phyloP scores from a whole-genome alignment of 2,113 vertebrate genomes.

The Symphodus melops region DNA sequence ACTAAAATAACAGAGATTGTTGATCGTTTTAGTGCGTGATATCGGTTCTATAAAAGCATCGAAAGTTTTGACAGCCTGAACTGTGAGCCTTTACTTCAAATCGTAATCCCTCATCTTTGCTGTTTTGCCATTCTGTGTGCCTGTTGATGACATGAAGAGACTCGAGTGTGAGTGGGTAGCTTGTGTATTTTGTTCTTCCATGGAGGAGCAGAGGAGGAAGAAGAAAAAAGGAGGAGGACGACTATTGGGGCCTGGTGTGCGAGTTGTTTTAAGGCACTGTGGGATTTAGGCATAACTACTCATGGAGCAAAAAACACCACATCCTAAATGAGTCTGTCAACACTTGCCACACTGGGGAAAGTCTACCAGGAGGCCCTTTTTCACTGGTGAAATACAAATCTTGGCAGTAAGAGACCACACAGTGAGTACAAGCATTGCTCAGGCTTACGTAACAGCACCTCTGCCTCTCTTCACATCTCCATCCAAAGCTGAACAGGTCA shows the following conservation, averaged over 20 bases:
- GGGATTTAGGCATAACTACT: conserved; percentile 53
- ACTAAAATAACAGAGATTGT: too few species aligned
- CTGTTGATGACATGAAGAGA: conserved; percentile 37
- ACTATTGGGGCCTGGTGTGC: conserved; percentile 21
- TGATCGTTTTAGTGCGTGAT: too few species aligned
- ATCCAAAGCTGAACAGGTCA: conserved; percentile 48
- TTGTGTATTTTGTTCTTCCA: conserved; percentile 52
- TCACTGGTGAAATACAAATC: conserved; percentile 61
- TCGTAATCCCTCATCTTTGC: conserved; percentile 7
- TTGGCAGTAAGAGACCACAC: conserved; percentile 45
- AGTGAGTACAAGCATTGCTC: conserved; percentile 43
- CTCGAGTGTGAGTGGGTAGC: conserved; percentile 42
- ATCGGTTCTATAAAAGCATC: too few species aligned
- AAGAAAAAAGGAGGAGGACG: conserved; percentile 31
- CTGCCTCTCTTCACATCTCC: conserved; percentile 44
- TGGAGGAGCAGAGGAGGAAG: conserved; percentile 30
- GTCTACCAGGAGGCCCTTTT: conserved; percentile 41
- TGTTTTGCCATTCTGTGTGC: not conserved
- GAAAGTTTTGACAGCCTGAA: too few species aligned
- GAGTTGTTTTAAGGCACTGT: conserved; percentile 20
- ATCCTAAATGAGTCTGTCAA: conserved; percentile 59
- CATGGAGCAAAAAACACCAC: conserved; percentile 47
- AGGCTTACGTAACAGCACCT: conserved; percentile 63
- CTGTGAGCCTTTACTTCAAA: conserved; percentile 12
- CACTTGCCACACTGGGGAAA: conserved; percentile 38